Conservation (phyloP, 1,140 invertebrate genomes). For the Penaeus indicus region DNA sequence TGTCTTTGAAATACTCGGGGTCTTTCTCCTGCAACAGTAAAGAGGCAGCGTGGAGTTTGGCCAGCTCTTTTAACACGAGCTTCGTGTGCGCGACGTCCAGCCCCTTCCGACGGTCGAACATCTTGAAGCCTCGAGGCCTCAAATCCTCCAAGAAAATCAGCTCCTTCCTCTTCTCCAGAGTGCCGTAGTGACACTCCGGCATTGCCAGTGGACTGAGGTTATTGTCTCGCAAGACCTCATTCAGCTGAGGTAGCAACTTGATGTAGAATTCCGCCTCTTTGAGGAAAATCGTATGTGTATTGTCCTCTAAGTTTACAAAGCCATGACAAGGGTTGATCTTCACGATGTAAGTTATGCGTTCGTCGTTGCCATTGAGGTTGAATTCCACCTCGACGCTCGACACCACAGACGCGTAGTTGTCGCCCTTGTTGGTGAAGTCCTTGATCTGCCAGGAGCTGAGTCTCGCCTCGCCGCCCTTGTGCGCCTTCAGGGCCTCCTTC, state of each 20-base stretch:
- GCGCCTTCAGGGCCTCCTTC: conserved; percentile 23
- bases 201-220: background rate
- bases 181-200: conserved; percentile 23
- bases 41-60: conserved; percentile 42
- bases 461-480: conserved; percentile 42
- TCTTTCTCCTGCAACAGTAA: conserved; percentile 19
- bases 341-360: conserved; percentile 35
- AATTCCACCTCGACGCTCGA: conserved; percentile 45
- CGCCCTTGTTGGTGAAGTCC: conserved; percentile 52
- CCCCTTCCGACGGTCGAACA: conserved; percentile 36
- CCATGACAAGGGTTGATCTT: conserved; percentile 29
- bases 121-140: conserved; percentile 35
- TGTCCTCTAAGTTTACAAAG: background rate
- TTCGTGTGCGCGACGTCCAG: conserved; percentile 22
- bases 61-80: conserved; percentile 34
- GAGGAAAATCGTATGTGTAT: background rate
- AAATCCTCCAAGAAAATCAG: conserved; percentile 42
- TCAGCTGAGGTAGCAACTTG: conserved; percentile 21
- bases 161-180: conserved; percentile 11
- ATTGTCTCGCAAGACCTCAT: background rate
- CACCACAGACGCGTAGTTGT: conserved; percentile 53
- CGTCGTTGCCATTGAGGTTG: background rate
- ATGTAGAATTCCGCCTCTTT: conserved; percentile 52
- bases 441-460: conserved; percentile 19
- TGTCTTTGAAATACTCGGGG: background rate